Evolutionary conservation across 2,797 vertebrate species (phyloP), one percentile per base, ranked within the genome.

Genomic region (Scomberomorus guttatus): DNA sequence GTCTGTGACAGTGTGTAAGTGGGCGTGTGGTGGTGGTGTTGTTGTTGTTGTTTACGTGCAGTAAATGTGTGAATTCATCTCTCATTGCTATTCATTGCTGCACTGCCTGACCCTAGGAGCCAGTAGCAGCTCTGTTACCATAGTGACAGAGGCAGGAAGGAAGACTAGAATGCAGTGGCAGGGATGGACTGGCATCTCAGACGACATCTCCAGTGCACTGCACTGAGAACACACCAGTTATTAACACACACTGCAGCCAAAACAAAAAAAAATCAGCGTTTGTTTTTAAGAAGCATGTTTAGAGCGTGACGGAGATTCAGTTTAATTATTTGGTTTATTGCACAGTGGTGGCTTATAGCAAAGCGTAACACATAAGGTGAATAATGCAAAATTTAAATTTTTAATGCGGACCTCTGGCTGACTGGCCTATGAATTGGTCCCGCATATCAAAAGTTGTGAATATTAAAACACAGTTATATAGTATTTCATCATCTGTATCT

Each of bases 111-210:
- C 86, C 90, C 82, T 80, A 86, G 85, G 86, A 92, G 79, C 85
- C 89, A 72, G 88, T 73, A 84, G 86, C 83, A 90, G 86, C 89
- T 90, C 87, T 87, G 93, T 95, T 94, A 83, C 92, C 92, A 94
- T 94, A 84, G 94, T 78, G 88, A 94, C 90, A 89, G 83, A 90
- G 88, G 86, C 87, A 91, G 89, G 72, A 72, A 89, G 86, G 85
- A 90, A 90, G 82, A 87, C 71, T 85, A 84, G 85, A 82, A 83
- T 89, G 89, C 91, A 91, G 90, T 87, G 74, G 81, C 87, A 87
- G 80, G 58, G 79, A 90, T 80, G 81, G 89, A 83, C 83, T 62
- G 72, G 76, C 79, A 84, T 89, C 84, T 84, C 83, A 56, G 72
- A 64, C 72, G 72, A 83, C 85, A 79, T 75, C 73, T 77, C 68